Base-by-base conservation (phyloP, 2,888 invertebrate genomes). In the Stenotaenia linearis region DNA sequence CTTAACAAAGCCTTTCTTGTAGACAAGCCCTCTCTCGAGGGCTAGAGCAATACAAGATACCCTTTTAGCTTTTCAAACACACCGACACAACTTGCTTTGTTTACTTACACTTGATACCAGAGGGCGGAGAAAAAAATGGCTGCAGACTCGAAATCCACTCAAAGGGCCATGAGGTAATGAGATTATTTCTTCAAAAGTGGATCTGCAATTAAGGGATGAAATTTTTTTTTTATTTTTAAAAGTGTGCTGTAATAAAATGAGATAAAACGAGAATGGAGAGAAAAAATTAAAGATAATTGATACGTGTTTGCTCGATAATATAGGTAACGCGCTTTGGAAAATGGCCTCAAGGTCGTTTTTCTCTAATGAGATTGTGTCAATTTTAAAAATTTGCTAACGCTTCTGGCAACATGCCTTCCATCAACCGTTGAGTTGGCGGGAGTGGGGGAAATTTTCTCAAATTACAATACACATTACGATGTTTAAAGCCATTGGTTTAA, bases 91-190 rank as follows among this genome's bases (percentile, higher is more conserved):
- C 56, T 56, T 56, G 56, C 56, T 56, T 56, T 56, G 56, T 56
- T 56, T 56, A 56, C 56, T 56, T 21, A 56, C 56, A 56, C 56
- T 56, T 56, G 56, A 56, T 56, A 56, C 56, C n/a, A 56, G 56
- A 56, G 56, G 56, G 56, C 56, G n/a, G 5, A n/a, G 9, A 56
- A 56, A 56, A 56, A 56, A 56, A 56, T 56, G 56, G 56, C 10
- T 21, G 21, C 56, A 15, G 9, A 56, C 7, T 56, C 2, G 9
- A 56, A 56, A 56, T 56, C 56, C 21, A 56, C 56, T 56, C 10
- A 56, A 56, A 56, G 56, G 56, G 56, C 56, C n/a, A 21, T 18
- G 18, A 56, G 18, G 56, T 56, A 56, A 56, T 56, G 18, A 15
- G 56, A 56, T 56, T 56, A 56, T 56, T 21, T 21, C 21, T n/a